A percentile compares a stretch with the other conserved stretches of the same genome.
Conservation (phyloP, 2,888 invertebrate genomes). For the Hoplodrina ambigua region DNA sequence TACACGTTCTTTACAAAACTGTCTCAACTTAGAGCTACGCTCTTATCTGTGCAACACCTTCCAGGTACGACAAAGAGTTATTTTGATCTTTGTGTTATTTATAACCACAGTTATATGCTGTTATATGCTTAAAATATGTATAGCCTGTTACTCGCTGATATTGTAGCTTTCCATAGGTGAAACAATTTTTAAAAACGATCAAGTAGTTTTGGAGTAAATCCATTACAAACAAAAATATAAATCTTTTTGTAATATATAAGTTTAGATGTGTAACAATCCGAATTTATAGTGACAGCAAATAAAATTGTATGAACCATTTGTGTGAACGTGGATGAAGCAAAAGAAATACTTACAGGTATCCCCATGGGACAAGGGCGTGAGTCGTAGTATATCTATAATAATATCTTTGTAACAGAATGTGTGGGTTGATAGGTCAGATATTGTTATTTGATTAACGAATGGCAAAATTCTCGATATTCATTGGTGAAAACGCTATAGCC, state of each 20-base stretch:
- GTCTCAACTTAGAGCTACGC: neutral
- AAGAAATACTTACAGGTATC: neutral
- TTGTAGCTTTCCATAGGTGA: too few species aligned
- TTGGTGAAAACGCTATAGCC: neutral
- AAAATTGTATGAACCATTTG: neutral
- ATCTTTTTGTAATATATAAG: too few species aligned
- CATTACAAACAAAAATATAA: too few species aligned
- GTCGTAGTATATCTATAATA: neutral
- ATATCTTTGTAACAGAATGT: constrained; percentile 8
- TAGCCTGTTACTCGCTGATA: too few species aligned
- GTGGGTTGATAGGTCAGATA: constrained; percentile 9
- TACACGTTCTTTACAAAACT: constrained; percentile 12
- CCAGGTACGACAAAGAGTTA: constrained; percentile 1
- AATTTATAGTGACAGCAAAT: neutral
- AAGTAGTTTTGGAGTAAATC: too few species aligned
- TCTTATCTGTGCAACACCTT: neutral
- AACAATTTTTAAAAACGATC: too few species aligned
- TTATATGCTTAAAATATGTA: too few species aligned
- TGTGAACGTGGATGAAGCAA: neutral
- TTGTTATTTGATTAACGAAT: constrained; percentile 1
- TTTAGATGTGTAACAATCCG: neutral
- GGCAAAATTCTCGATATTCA: constrained; percentile 4
- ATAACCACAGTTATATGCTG: neutral
- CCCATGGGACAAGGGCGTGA: neutral
- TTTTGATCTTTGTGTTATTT: neutral